Percentiles rank a stretch among this genome's conserved stretches.
phyloP scores from a whole-genome alignment of 2,888 invertebrate species.

The Heptascelio sp. region DNA sequence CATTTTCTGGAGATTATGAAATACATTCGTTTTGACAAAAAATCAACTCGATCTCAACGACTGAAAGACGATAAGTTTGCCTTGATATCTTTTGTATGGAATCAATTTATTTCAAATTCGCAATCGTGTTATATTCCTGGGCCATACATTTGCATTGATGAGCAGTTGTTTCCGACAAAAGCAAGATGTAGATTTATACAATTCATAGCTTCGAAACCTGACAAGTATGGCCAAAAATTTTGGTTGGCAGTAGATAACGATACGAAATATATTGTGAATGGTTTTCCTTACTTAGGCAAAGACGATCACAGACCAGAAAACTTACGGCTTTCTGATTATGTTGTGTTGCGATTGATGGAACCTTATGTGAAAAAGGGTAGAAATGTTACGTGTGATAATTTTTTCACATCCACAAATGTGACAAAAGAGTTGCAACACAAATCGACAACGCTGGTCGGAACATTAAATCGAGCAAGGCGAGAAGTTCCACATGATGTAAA shows the following conservation, averaged over 20 bases:
- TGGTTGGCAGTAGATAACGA: slow-evolving; percentile 70
- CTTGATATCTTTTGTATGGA: slow-evolving; percentile 67
- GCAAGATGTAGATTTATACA: slow-evolving; percentile 76
- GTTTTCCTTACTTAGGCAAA: slow-evolving; percentile 73
- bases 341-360: slow-evolving; percentile 6
- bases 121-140: slow-evolving; percentile 71
- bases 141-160: slow-evolving; percentile 71
- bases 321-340: neutral
- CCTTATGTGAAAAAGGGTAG: slow-evolving; percentile 8
- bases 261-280: slow-evolving; percentile 74
- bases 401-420: neutral
- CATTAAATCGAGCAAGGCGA: neutral
- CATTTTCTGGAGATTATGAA: slow-evolving; percentile 70
- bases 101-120: slow-evolving; percentile 71
- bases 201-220: slow-evolving; percentile 77
- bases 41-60: slow-evolving; percentile 18
- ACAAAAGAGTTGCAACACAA: slow-evolving; percentile 1
- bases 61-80: slow-evolving; percentile 43
- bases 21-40: slow-evolving; percentile 51
- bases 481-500: slow-evolving; percentile 5
- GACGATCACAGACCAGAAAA: slow-evolving; percentile 51
- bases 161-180: slow-evolving; percentile 77
- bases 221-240: slow-evolving; percentile 71
- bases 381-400: slow-evolving; percentile 29
- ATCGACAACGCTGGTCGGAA: slow-evolving; percentile 1